Evolutionary conservation across 2,888 invertebrate genomes (phyloP).

Genomic region (Aphidius colemani): DNA sequence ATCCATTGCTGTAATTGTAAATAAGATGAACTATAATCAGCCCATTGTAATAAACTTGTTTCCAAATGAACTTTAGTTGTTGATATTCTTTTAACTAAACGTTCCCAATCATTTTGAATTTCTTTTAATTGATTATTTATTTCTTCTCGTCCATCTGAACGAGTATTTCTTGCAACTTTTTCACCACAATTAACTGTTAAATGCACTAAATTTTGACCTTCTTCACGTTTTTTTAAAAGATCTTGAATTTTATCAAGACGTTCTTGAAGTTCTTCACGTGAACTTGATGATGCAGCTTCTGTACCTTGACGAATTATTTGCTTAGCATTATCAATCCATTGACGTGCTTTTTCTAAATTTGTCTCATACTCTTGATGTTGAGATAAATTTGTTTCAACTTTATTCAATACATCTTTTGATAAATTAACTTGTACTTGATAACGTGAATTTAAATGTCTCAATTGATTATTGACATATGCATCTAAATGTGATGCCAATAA

Average conservation of each 20-base stretch:
- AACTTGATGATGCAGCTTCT: conserved; percentile 77
- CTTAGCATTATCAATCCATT: conserved; percentile 87
- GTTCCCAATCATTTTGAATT: conserved; percentile 90
- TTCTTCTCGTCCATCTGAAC: conserved; percentile 85
- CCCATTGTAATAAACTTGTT: conserved; percentile 91
- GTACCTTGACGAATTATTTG: conserved; percentile 80
- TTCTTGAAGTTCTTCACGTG: conserved; percentile 81
- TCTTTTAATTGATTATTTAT: conserved; percentile 88
- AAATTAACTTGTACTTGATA: conserved; percentile 88
- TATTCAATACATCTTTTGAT: conserved; percentile 86
- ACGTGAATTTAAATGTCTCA: conserved; percentile 83
- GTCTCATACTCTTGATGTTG: conserved; percentile 82
- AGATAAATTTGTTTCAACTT: conserved; percentile 85
- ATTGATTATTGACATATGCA: conserved; percentile 84
- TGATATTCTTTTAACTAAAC: conserved; percentile 87
- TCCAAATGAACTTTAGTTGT: conserved; percentile 90
- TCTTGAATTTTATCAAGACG: conserved; percentile 81
- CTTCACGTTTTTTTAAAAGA: conserved; percentile 78
- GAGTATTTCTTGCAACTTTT: conserved; percentile 83
- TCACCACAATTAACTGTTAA: conserved; percentile 88
- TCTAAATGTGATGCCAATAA: conserved; percentile 83
- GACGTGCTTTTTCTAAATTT: conserved; percentile 75
- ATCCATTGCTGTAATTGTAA: conserved; percentile 94
- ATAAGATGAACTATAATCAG: conserved; percentile 92
- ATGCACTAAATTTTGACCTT: conserved; percentile 85